Evolutionary conservation across 2,888 invertebrate species (phyloP), one percentile per base, ranked within the genome.

Genomic region (Entomobrya multifasciata): DNA sequence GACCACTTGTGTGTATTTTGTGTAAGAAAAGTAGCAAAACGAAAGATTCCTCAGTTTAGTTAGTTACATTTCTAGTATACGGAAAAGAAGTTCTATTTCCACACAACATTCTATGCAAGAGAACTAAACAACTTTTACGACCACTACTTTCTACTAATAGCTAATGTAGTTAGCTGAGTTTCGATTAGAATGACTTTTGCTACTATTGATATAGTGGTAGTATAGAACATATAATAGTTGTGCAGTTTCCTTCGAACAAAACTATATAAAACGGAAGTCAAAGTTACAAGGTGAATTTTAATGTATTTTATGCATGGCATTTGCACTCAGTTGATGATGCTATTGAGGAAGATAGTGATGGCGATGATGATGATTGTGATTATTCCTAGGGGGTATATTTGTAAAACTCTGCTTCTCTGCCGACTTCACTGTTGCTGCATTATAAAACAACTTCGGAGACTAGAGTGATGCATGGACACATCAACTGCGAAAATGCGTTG

Each of bases 261-360:
- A 36, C 8, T 8, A 36, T 36, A 72, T 25, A 20, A 4, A 60
- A 57, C 52, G 74, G 72, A 55, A 60, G 74, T 47, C 27, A 62
- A 82, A 74, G 82, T 74, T 60, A 82, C 82, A 82, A 82, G 82
- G 82, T 82, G 82, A 82, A 82, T 82, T 82, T 62, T 82, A 74
- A 82, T 82, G 82, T 74, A 60, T 82, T 72, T 82, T 82, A 74
- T 82, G 82, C 82, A 82, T 55, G 70, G 70, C 81, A 55, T 81
- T 82, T 72, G 44, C 81, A 57, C 44, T 70, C 57, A 30, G 20
- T 20, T 62, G 47, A 22, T 60, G 77, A 76, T 72, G 62, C 20
- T 49, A 49, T 13, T 49, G 2, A 8, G 4, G 36, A 4, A 6
- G 36, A 36, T 36, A 36, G 4, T 36, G 36, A 36, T 36, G 36